Conservation (phyloP, 2,113 vertebrate genomes). For the Felis chaus region DNA sequence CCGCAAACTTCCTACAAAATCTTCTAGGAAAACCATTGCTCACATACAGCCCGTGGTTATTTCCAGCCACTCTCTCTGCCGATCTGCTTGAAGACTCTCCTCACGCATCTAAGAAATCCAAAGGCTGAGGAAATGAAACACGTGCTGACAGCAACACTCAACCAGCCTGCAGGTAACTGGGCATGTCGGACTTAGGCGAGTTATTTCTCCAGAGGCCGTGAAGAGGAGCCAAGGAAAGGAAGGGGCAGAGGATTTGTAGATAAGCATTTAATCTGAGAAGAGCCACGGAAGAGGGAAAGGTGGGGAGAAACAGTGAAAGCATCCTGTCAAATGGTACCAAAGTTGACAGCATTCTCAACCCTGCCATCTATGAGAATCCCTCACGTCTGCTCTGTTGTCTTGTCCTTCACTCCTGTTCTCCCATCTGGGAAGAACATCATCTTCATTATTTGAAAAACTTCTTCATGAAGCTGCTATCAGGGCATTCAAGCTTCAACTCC, state of each 20-base stretch:
- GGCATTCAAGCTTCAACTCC: neutral
- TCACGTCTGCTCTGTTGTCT: neutral
- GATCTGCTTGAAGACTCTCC: neutral
- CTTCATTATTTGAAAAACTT: neutral
- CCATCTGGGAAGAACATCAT: neutral
- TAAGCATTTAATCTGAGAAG: neutral
- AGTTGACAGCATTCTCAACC: accelerated
- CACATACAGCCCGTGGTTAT: neutral
- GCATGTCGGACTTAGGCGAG: too few relatives aligned
- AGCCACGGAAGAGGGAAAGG: neutral
- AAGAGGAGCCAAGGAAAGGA: neutral
- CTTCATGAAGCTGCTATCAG: neutral
- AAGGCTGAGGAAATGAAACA: neutral
- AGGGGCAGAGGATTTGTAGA: neutral
- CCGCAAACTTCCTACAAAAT: neutral
- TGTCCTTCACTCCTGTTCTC: neutral
- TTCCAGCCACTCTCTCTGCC: neutral
- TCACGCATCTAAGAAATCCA: neutral
- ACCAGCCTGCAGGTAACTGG: neutral
- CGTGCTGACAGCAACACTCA: neutral
- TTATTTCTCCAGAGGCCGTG: neutral
- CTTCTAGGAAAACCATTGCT: neutral
- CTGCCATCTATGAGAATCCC: neutral
- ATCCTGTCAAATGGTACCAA: accelerated
- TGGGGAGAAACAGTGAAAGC: too few relatives aligned